Percentiles rank a stretch among this genome's conserved stretches.
Conservation (phyloP, 2,888 invertebrate species). For the Pyrgus malvae region DNA sequence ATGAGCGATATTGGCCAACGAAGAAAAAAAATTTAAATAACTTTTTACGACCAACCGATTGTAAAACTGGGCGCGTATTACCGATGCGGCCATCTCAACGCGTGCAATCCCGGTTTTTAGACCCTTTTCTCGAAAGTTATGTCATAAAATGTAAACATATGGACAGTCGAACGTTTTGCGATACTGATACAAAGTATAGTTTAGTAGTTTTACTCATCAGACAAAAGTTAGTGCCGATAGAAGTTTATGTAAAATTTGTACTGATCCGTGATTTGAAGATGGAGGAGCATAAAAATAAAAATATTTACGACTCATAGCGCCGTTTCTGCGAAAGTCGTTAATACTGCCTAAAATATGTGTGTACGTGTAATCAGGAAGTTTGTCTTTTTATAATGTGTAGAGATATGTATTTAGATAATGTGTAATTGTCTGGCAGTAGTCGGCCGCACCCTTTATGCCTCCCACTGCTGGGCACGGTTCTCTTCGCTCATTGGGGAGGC, state of each 20-base stretch:
- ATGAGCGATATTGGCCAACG: constrained; percentile 62
- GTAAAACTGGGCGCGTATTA: constrained; percentile 70
- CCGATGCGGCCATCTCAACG: constrained; percentile 41
- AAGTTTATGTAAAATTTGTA: constrained; percentile 14
- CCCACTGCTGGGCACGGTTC: too few relatives aligned
- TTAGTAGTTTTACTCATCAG: constrained; percentile 8
- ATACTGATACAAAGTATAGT: constrained; percentile 12
- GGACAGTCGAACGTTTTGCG: constrained; percentile 2
- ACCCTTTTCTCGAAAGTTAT: constrained; percentile 55
- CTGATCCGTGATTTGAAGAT: not conserved
- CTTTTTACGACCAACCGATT: constrained; percentile 64
- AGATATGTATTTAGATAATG: too few relatives aligned
- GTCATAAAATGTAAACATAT: constrained; percentile 44
- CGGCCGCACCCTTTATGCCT: too few relatives aligned
- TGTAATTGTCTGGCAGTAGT: too few relatives aligned
- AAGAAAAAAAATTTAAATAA: constrained; percentile 48
- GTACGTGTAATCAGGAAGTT: too few relatives aligned
- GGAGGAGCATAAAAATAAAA: not conserved
- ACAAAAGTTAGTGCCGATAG: constrained; percentile 12
- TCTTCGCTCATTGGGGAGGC: too few relatives aligned
- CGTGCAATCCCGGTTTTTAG: constrained; percentile 55
- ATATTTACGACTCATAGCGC: constrained; percentile 9
- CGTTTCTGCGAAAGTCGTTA: not conserved
- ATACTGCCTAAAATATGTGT: not conserved
- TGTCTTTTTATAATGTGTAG: too few relatives aligned